Percentiles rank a stretch among this genome's conserved stretches.
Conservation (phyloP, 2,797 vertebrate species). For the Chloroceryle amazona region DNA sequence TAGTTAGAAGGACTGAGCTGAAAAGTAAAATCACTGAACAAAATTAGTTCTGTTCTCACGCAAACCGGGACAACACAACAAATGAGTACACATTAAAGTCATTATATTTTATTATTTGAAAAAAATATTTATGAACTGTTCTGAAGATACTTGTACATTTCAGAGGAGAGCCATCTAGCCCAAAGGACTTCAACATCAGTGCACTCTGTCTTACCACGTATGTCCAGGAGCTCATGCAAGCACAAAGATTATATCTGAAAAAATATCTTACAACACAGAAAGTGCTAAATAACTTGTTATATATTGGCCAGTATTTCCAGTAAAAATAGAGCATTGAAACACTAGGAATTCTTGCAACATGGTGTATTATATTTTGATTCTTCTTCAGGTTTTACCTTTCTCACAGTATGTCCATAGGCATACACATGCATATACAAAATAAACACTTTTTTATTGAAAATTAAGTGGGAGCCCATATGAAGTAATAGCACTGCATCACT, state of each 20-base stretch:
- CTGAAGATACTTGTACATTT: background rate
- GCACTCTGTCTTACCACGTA: background rate
- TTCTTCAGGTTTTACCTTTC: background rate
- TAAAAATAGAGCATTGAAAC: background rate
- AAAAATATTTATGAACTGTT: background rate
- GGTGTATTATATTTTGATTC: background rate
- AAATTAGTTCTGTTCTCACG: too few species aligned
- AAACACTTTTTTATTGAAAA: background rate
- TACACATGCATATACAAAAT: background rate
- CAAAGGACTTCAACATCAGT: background rate
- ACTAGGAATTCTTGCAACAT: background rate
- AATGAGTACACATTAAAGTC: background rate
- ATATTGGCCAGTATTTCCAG: background rate
- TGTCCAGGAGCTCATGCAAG: background rate
- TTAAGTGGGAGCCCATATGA: fast-evolving
- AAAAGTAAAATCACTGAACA: too few species aligned
- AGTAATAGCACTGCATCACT: background rate
- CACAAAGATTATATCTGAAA: background rate
- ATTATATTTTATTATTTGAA: background rate
- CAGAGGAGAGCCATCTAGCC: background rate
- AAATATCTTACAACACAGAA: background rate
- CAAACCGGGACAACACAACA: background rate
- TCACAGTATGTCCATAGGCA: background rate
- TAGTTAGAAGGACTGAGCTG: too few species aligned
- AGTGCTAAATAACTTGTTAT: background rate